A percentile compares a stretch with the other conserved stretches of the same genome.
Evolutionary conservation across 2,888 invertebrate genomes (phyloP).

Genomic region (Diarsia rubi): DNA sequence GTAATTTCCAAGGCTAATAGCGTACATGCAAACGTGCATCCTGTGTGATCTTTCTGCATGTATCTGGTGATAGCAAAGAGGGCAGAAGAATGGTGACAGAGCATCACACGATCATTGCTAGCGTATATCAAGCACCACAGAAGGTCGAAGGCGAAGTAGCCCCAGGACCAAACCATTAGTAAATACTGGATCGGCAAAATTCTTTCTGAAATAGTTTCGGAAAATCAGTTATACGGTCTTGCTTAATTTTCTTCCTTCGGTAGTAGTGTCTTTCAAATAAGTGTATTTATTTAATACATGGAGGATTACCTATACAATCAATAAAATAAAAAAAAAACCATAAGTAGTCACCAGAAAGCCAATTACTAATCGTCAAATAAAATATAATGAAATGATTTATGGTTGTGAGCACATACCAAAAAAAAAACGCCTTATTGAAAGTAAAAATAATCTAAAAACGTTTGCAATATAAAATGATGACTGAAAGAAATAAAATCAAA

Average conservation of each 20-base stretch:
- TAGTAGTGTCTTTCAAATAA: not conserved
- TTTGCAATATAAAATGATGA: too few relatives aligned
- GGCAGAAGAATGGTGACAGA: constrained; percentile 90
- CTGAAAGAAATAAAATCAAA: too few relatives aligned
- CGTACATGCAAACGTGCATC: constrained; percentile 89
- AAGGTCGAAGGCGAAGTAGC: constrained; percentile 92
- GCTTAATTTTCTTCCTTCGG: not conserved
- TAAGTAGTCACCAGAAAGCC: too few relatives aligned
- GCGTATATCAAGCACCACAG: constrained; percentile 90
- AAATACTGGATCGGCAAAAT: constrained; percentile 79
- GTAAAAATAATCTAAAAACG: too few relatives aligned
- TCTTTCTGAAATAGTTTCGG: constrained; percentile 72
- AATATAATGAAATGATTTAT: too few relatives aligned
- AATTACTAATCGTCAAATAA: too few relatives aligned
- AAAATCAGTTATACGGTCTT: constrained; percentile 4
- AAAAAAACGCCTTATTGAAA: too few relatives aligned
- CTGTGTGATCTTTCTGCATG: constrained; percentile 87
- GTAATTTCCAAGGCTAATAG: constrained; percentile 91
- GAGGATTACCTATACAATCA: too few relatives aligned
- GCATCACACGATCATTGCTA: constrained; percentile 88
- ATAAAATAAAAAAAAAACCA: too few relatives aligned
- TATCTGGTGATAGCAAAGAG: constrained; percentile 88
- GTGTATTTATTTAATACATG: too few relatives aligned
- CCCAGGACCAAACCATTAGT: constrained; percentile 91
- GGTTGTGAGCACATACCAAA: too few relatives aligned